Base-by-base conservation (phyloP, 2,888 invertebrate species). In the Nowickia ferox region DNA sequence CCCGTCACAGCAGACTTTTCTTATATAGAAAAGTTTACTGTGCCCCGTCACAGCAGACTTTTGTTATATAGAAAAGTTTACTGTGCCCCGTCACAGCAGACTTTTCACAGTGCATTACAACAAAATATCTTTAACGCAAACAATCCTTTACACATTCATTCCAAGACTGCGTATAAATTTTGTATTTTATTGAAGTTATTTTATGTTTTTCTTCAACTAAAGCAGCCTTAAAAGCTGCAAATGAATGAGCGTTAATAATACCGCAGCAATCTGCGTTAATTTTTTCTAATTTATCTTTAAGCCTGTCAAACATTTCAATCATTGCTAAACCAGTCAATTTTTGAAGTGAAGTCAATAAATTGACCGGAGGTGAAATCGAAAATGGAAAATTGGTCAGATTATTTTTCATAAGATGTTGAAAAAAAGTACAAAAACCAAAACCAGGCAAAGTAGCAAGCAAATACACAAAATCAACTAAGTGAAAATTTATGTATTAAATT, bases 341-440 rank as follows among this genome's bases (percentile, higher is more conserved):
- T 79, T 79, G 40, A 83, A 80, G 76, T 77, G 55, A 81, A 78
- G 84, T 78, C 65, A 78, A 78, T 84, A 79, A 87, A 84, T 87
- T 87, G 82, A 77, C 87, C 85, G 83, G 83, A 85, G 85, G 87
- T 87, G 87, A 87, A 87, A 87, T 85, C 83, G 72, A 72, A 85
- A 87, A 84, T 76, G 68, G 68, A 84, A 79, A 76, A 84, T 75
- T 80, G 72, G 53, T 69, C 72, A 81, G 53, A 68, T 55, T 72
- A 72, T 63, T 72, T 65, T 30, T n/a, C 38, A 76, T 51, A 69
- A 69, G 42, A 66, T 51, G 55, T 75, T 59, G 19, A 63, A n/a
- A 42, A 44, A 48, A 66, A 9, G 8, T 42, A 30, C n/a, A 30
- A 57, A 68, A 19, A 55, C n/a, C 40, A 46, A 78, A 53, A 44